Conservation (phyloP, 2,888 invertebrate species). For the Petrolisthes manimaculis region DNA sequence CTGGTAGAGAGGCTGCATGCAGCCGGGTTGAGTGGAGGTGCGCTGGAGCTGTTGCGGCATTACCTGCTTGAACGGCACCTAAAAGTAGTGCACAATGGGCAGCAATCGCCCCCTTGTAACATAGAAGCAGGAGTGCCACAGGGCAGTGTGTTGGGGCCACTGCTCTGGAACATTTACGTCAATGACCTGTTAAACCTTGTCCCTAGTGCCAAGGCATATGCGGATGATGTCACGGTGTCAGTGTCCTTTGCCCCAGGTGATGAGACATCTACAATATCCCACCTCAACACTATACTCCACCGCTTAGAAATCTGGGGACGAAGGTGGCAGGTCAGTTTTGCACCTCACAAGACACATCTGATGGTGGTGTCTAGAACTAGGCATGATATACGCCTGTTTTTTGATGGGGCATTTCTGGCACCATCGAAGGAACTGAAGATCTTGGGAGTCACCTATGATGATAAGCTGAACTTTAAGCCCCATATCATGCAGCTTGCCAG, state of each 20-base stretch:
- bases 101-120: not conserved
- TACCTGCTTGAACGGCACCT: constrained; percentile 5
- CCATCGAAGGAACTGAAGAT: not conserved
- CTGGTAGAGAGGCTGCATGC: constrained; percentile 1
- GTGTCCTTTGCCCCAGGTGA: not conserved
- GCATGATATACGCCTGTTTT: not conserved
- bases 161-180: not conserved
- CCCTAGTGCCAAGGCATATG: not conserved
- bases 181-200: constrained; percentile 17
- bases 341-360: not conserved
- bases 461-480: not conserved
- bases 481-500: constrained; percentile 10
- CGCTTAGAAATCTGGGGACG: not conserved
- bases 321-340: not conserved
- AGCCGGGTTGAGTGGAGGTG: not conserved
- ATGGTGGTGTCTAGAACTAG: not conserved
- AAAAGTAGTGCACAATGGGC: not conserved
- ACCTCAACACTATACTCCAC: not conserved
- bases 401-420: not conserved
- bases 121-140: not conserved
- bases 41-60: constrained; percentile 13
- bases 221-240: not conserved
- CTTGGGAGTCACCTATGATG: not conserved
- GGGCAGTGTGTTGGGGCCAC: too few species aligned
- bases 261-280: not conserved